These are phyloP conservation scores for Camelus bactrianus DNA, from an alignment of 2,113 vertebrate genomes.

Conservation along the genomic window DNA sequence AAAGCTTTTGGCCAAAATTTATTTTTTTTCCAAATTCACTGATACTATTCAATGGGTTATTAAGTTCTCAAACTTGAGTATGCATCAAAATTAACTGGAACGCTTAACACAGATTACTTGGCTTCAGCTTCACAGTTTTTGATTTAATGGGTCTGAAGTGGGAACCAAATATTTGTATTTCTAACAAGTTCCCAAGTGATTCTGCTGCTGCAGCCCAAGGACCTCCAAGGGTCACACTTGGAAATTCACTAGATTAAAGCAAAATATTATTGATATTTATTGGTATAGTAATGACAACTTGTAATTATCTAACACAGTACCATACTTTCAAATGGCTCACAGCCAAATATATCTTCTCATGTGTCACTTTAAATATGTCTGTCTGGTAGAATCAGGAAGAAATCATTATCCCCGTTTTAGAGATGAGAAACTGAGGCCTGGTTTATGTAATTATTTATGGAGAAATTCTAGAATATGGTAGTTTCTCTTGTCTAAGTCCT, in stretches of 20 bases:
- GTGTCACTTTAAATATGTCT: background rate
- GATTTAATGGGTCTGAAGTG: background rate
- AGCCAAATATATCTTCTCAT: background rate
- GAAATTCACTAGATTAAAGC: background rate
- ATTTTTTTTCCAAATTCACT: background rate
- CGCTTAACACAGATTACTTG: background rate
- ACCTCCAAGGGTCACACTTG: background rate
- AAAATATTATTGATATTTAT: background rate
- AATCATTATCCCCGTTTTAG: background rate
- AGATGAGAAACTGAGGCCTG: background rate
- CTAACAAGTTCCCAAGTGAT: background rate
- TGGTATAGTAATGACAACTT: background rate
- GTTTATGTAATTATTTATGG: background rate
- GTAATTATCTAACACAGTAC: background rate
- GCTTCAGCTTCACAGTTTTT: background rate
- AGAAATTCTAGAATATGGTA: conserved; percentile 5
- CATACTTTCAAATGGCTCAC: background rate
- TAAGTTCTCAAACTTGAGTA: conserved; percentile 1
- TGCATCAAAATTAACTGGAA: background rate
- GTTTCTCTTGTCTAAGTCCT: background rate
- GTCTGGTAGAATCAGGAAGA: background rate
- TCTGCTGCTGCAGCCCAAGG: background rate
- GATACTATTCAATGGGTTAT: background rate
- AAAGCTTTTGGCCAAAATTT: background rate
- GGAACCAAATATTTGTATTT: background rate